Evolutionary conservation across 2,797 vertebrate genomes (phyloP).

Genomic region (Capromys pilorides): DNA sequence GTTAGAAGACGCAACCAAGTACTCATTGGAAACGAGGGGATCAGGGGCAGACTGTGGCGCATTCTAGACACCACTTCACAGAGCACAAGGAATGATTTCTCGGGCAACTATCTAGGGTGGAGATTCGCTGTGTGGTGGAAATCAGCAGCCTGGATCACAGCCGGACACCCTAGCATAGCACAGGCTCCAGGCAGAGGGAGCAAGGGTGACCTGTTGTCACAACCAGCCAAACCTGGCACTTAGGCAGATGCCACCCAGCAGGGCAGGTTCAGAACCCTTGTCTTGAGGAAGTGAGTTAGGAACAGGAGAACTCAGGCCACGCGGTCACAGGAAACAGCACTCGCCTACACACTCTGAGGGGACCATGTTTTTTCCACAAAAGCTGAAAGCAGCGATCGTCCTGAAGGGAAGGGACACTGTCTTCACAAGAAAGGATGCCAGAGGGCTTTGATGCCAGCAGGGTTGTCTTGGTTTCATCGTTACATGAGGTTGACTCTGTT

Average conservation of each 20-base stretch:
- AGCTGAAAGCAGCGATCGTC: background rate
- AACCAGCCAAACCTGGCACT: background rate
- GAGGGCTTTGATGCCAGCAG: too few species aligned
- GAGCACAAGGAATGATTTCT: background rate
- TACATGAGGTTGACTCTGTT: background rate
- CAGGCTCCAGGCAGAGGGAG: fast-evolving
- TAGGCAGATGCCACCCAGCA: background rate
- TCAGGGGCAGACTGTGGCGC: background rate
- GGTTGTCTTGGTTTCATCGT: background rate
- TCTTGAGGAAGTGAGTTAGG: background rate
- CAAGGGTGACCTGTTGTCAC: too few species aligned
- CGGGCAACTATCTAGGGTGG: too few species aligned
- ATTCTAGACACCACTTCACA: background rate
- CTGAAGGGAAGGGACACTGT: fast-evolving
- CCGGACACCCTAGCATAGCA: background rate
- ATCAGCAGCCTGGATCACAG: background rate
- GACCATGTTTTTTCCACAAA: background rate
- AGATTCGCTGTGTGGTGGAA: background rate
- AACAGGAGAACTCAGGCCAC: background rate
- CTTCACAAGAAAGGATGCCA: background rate
- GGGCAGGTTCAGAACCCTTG: background rate
- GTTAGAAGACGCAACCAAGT: background rate
- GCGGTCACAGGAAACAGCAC: background rate
- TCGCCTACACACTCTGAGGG: background rate
- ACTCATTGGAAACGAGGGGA: background rate